phyloP scores from a whole-genome alignment of 64 coral and sea anemone species.

The Montipora cactus region DNA sequence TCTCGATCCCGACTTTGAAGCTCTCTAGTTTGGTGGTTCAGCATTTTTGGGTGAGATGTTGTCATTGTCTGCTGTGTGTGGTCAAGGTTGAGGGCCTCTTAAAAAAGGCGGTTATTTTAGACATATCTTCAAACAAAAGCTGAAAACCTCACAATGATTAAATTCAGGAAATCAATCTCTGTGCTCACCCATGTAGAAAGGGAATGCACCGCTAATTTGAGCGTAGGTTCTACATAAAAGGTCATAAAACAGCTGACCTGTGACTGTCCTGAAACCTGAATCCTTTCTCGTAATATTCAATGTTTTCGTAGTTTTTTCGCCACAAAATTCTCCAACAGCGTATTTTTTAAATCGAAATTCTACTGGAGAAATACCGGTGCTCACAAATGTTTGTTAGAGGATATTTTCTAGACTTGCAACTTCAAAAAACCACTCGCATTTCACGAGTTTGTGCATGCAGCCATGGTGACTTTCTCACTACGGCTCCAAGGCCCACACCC shows the following conservation, averaged over 20 bases:
- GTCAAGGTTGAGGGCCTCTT: not conserved
- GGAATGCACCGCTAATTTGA: conserved; percentile 9
- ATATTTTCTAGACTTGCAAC: not conserved
- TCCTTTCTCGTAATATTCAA: conserved; percentile 55
- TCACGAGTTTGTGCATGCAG: too few relatives aligned
- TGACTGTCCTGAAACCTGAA: conserved; percentile 50
- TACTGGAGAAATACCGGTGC: too few relatives aligned
- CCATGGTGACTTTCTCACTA: too few relatives aligned
- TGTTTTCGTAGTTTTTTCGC: conserved; percentile 54
- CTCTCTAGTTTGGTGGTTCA: not conserved
- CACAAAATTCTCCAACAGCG: conserved; percentile 54
- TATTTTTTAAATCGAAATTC: conserved; percentile 8
- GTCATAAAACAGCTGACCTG: conserved; percentile 11
- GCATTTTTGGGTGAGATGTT: not conserved
- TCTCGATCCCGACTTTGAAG: not conserved
- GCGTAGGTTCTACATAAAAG: conserved; percentile 54
- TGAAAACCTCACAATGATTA: too few relatives aligned
- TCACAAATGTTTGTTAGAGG: conserved; percentile 11
- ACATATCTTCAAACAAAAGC: too few relatives aligned
- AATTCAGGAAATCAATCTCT: too few relatives aligned
- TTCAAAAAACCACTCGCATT: too few relatives aligned
- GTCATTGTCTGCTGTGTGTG: not conserved
- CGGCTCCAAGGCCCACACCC: too few relatives aligned
- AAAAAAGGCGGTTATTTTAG: too few relatives aligned
- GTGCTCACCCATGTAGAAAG: too few relatives aligned